Conservation (phyloP, 2,797 vertebrate genomes). For the Lithobates sylvaticus region DNA sequence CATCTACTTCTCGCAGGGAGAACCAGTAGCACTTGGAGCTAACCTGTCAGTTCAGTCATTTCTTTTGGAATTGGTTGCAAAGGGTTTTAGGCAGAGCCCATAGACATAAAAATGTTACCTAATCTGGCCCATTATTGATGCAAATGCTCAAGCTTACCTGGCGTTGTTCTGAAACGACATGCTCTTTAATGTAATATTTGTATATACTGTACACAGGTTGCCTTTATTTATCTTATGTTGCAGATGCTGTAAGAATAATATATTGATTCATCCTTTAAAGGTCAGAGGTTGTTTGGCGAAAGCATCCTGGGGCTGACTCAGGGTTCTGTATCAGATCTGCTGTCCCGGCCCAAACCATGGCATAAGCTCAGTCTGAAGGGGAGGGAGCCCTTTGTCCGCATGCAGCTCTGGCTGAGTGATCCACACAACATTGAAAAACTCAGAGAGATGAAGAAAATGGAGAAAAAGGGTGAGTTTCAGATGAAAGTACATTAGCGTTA, state of each 20-base stretch:
- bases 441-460: slow-evolving; percentile 97
- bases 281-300: slow-evolving; percentile 97
- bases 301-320: slow-evolving; percentile 96
- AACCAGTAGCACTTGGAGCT: too few species aligned
- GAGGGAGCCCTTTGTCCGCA: slow-evolving; percentile 96
- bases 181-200: too few species aligned
- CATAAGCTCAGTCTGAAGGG: slow-evolving; percentile 98
- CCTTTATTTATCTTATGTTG: background rate
- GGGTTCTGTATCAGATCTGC: slow-evolving; percentile 96
- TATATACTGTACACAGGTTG: too few species aligned
- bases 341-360: slow-evolving; percentile 97
- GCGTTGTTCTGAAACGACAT: too few species aligned
- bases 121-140: too few species aligned
- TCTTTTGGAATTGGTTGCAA: too few species aligned
- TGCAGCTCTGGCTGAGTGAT: slow-evolving; percentile 98
- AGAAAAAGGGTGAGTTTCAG: slow-evolving; percentile 91
- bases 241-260: background rate
- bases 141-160: too few species aligned
- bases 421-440: slow-evolving; percentile 96
- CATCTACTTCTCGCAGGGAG: too few species aligned
- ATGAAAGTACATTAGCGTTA: too few species aligned
- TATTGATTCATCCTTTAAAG: slow-evolving; percentile 66
- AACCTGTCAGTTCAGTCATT: too few species aligned
- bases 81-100: too few species aligned
- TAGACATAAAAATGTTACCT: too few species aligned